Evolutionary conservation across 1,140 invertebrate genomes (phyloP).

Genomic region (Vanessa tameamea): DNA sequence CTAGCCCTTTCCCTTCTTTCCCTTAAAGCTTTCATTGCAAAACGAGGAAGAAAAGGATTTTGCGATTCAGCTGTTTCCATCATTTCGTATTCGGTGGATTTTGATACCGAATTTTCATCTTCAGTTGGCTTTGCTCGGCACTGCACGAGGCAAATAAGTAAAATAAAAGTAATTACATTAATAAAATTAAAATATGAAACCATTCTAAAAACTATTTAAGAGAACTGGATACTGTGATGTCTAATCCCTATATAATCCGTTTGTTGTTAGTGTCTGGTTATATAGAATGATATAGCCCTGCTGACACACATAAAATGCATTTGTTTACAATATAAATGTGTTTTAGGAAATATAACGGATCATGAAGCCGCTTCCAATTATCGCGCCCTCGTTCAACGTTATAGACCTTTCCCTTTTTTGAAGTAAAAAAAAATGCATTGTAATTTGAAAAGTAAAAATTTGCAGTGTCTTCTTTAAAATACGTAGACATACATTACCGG

Average conservation of each 20-base stretch:
- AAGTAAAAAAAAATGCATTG: background rate
- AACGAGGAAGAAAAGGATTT: conserved; percentile 67
- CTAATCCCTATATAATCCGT: conserved; percentile 56
- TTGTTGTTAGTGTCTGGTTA: conserved; percentile 42
- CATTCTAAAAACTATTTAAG: conserved; percentile 38
- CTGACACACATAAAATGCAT: conserved; percentile 71
- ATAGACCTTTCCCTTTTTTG: conserved; percentile 35
- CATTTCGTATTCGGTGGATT: conserved; percentile 47
- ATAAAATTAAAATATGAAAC: conserved; percentile 38
- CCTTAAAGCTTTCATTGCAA: conserved; percentile 67
- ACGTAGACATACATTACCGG: background rate
- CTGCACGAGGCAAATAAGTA: conserved; percentile 37
- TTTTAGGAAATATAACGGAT: conserved; percentile 75
- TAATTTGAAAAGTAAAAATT: background rate
- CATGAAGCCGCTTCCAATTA: conserved; percentile 68
- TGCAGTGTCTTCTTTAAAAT: background rate
- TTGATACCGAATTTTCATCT: conserved; percentile 34
- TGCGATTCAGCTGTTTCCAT: conserved; percentile 69
- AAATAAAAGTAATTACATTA: conserved; percentile 38
- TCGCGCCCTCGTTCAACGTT: conserved; percentile 54
- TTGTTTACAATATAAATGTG: conserved; percentile 62
- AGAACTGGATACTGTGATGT: conserved; percentile 20
- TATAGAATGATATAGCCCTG: conserved; percentile 57
- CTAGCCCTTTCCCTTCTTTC: conserved; percentile 54
- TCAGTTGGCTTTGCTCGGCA: conserved; percentile 48